Evolutionary conservation across 2,797 vertebrate species (phyloP).

Genomic region (Rhinella marina): DNA sequence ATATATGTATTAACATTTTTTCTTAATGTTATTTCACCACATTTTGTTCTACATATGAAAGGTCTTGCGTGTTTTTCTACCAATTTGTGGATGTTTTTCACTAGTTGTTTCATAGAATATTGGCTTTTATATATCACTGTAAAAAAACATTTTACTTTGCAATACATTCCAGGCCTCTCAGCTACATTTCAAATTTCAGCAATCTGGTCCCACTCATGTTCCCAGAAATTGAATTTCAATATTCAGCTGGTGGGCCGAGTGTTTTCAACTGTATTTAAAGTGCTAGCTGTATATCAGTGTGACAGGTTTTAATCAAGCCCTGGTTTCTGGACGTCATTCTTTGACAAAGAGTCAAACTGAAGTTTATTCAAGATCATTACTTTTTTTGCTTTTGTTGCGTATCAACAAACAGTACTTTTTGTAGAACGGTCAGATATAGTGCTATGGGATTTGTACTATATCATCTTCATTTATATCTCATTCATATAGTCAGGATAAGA

Average conservation of each 20-base stretch:
- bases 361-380: not conserved
- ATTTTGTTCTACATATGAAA: not conserved
- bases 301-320: constrained; percentile 25
- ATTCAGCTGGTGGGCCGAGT: constrained; percentile 47
- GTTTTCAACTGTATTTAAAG: constrained; percentile 39
- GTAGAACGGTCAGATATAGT: not conserved
- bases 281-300: constrained; percentile 35
- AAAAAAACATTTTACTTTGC: constrained; percentile 37
- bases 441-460: not conserved
- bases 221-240: constrained; percentile 52
- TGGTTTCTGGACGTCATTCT: constrained; percentile 4
- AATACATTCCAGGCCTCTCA: constrained; percentile 39
- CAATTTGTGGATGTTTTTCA: constrained; percentile 14
- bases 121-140: constrained; percentile 35
- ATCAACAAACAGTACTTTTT: constrained; percentile 1
- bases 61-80: constrained; percentile 1
- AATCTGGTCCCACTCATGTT: constrained; percentile 59
- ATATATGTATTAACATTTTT: not conserved
- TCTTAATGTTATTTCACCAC: not conserved
- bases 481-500: too few species aligned
- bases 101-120: constrained; percentile 1
- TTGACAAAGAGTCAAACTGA: constrained; percentile 15
- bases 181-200: constrained; percentile 50
- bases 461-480: not conserved
- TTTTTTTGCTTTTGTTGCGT: not conserved